Evolutionary conservation across 2,888 invertebrate genomes (phyloP).

Genomic region (Seira musarum): DNA sequence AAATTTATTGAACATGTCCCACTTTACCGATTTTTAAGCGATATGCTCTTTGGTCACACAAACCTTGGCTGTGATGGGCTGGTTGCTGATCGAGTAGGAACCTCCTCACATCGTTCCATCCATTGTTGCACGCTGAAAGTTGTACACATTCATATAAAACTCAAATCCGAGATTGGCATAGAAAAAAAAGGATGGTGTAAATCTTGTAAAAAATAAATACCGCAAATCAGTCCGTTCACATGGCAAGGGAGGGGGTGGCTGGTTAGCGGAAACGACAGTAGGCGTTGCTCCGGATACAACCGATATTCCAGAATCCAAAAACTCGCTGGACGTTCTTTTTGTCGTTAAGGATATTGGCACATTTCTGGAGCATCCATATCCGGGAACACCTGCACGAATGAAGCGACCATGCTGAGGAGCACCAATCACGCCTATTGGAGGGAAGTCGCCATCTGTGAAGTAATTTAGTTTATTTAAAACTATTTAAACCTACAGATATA

Average conservation of each 20-base stretch:
- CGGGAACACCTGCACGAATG: conserved; percentile 28
- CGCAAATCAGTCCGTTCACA: conserved; percentile 49
- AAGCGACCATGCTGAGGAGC: conserved; percentile 41
- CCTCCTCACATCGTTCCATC: conserved; percentile 52
- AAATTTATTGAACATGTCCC: no score
- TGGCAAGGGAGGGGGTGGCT: conserved; percentile 43
- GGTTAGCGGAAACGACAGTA: conserved; percentile 32
- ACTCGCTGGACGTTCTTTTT: conserved; percentile 81
- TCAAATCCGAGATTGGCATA: background rate
- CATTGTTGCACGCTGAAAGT: conserved; percentile 56
- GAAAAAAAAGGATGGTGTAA: no score
- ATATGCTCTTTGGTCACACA: no score
- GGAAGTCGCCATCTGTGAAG: conserved; percentile 25
- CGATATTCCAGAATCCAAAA: conserved; percentile 86
- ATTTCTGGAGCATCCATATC: conserved; percentile 43
- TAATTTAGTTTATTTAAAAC: no score
- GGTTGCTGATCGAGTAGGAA: no score
- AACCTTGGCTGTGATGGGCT: conserved; percentile 27
- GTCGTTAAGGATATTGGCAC: conserved; percentile 47
- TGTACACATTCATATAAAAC: background rate
- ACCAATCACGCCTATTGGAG: conserved; percentile 18
- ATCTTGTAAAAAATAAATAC: conserved; percentile 21
- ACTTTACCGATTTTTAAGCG: no score
- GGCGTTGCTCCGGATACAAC: conserved; percentile 80
- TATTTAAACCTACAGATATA: no score